These are phyloP conservation scores for Lissocephala sabroskyi DNA, from an alignment of 2,888 invertebrate species.

Conservation along the genomic window DNA sequence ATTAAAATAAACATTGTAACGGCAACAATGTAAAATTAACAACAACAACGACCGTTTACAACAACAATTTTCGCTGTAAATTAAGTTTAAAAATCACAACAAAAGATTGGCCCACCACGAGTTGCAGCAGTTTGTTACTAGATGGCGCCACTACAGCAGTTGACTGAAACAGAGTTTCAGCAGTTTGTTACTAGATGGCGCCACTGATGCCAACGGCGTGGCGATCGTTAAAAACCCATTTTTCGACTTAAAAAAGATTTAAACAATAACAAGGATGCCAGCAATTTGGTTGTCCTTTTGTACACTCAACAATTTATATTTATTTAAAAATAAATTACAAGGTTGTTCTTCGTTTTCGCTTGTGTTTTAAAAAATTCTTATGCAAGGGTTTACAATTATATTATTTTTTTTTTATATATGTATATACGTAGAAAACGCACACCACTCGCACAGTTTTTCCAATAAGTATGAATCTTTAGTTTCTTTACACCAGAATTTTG, in stretches of 20 bases:
- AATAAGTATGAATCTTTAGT: conserved; percentile 57
- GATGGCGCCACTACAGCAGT: background rate
- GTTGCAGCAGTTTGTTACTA: no score
- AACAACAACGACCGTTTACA: no score
- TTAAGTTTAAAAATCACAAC: no score
- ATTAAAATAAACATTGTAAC: no score
- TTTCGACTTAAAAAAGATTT: background rate
- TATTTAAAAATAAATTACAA: conserved; percentile 61
- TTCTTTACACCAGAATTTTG: conserved; percentile 47
- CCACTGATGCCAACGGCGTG: background rate
- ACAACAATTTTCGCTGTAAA: no score
- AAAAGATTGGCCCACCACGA: no score
- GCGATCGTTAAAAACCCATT: background rate
- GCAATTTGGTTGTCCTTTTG: conserved; percentile 6
- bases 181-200: no score
- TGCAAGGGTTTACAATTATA: conserved; percentile 40
- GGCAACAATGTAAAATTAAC: no score
- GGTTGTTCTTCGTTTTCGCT: conserved; percentile 22
- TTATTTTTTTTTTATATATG: conserved; percentile 11
- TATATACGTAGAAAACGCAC: conserved; percentile 34
- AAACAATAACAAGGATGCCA: background rate
- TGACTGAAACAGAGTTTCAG: background rate
- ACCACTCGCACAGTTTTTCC: conserved; percentile 8
- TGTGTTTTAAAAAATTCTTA: conserved; percentile 54
- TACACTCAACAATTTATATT: conserved; percentile 50